Evolutionary conservation across 37 sponge, comb jelly and placozoan genomes (phyloP).

Genomic region (Dysidea cf. avara): DNA sequence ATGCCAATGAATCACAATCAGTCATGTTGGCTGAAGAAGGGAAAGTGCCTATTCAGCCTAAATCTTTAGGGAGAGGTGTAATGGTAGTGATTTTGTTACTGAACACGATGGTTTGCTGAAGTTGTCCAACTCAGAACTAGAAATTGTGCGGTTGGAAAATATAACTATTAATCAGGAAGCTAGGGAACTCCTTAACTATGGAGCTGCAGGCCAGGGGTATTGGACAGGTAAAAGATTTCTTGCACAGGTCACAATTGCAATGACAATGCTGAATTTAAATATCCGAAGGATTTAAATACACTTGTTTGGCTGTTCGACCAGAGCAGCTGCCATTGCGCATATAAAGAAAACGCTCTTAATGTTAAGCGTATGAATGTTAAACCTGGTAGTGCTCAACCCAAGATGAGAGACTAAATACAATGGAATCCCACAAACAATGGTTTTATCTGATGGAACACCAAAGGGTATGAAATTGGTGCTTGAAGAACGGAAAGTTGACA

Average conservation of each 20-base stretch:
- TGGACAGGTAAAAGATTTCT: constrained; percentile 14
- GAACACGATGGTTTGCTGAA: neutral
- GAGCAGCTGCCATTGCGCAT: constrained; percentile 14
- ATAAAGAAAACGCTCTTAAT: constrained; percentile 9
- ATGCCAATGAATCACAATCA: constrained; percentile 23
- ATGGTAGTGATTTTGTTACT: constrained; percentile 12
- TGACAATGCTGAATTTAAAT: constrained; percentile 21
- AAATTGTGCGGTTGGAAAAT: neutral
- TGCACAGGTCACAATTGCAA: neutral
- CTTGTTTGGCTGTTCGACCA: constrained; percentile 12
- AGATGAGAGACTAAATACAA: constrained; percentile 1
- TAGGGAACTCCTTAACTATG: constrained; percentile 15
- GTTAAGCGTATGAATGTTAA: constrained; percentile 13
- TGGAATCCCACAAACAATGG: constrained; percentile 15
- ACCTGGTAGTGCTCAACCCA: constrained; percentile 13
- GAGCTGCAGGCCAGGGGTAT: constrained; percentile 22
- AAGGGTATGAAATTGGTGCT: too few species aligned
- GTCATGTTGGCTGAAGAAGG: constrained; percentile 33
- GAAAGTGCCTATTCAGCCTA: constrained; percentile 27
- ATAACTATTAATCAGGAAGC: neutral
- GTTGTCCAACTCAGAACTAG: neutral
- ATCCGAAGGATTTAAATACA: constrained; percentile 6
- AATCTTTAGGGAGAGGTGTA: constrained; percentile 39
- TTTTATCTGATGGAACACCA: neutral
- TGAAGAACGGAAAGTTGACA: too few species aligned